phyloP scores from a whole-genome alignment of 2,888 invertebrate genomes.

The Gortyna flavago region DNA sequence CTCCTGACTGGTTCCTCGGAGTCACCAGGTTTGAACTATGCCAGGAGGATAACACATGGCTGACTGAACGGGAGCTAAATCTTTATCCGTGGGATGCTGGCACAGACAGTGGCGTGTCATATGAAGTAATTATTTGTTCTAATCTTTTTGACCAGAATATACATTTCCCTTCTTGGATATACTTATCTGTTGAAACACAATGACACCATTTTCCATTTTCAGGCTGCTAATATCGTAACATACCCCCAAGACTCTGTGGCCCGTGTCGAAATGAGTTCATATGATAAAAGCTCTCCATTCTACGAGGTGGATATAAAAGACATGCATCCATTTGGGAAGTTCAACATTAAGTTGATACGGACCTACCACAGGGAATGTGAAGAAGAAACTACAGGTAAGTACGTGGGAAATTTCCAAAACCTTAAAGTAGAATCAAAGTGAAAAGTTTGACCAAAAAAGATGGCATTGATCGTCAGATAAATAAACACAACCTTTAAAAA shows the following conservation, averaged over 20 bases:
- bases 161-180: neutral
- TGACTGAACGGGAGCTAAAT: slow-evolving; percentile 94
- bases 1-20: slow-evolving; percentile 99
- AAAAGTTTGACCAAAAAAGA: neutral
- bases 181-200: neutral
- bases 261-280: slow-evolving; percentile 84
- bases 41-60: slow-evolving; percentile 96
- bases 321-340: slow-evolving; percentile 84
- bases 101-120: slow-evolving; percentile 97
- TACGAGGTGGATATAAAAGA: slow-evolving; percentile 83
- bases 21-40: slow-evolving; percentile 97
- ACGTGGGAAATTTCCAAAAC: neutral
- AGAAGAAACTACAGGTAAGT: slow-evolving; percentile 72
- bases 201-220: slow-evolving; percentile 50
- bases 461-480: too few relatives aligned
- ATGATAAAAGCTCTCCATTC: slow-evolving; percentile 85
- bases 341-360: slow-evolving; percentile 80
- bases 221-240: slow-evolving; percentile 83
- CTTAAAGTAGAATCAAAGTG: neutral
- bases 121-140: slow-evolving; percentile 91
- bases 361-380: slow-evolving; percentile 82
- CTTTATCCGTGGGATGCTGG: slow-evolving; percentile 99
- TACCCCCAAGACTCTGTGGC: slow-evolving; percentile 82
- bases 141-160: neutral
- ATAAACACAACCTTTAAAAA: neutral